Evolutionary conservation across 2,888 invertebrate genomes (phyloP).

Genomic region (Archips crataeganus): DNA sequence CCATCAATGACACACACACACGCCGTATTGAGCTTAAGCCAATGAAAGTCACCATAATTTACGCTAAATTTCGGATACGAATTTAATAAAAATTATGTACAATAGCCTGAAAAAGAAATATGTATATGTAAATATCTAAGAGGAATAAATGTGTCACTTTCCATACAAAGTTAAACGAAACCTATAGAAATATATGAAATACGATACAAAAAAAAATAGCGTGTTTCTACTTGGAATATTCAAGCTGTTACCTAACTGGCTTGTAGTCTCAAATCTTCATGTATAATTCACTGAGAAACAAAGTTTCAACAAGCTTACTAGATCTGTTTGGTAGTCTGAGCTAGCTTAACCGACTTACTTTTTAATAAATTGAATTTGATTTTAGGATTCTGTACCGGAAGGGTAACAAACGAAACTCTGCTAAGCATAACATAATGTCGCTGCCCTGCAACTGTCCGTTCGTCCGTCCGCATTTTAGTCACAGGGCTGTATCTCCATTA

Average conservation of each 20-base stretch:
- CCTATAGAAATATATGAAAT: neutral
- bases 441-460: too few species aligned
- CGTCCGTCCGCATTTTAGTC: too few species aligned
- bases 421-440: too few species aligned
- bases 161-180: too few species aligned
- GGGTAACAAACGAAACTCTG: too few species aligned
- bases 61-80: neutral
- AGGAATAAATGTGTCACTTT: too few species aligned
- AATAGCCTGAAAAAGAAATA: too few species aligned
- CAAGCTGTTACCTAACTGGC: constrained; percentile 3
- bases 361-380: neutral
- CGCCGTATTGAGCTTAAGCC: neutral
- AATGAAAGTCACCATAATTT: neutral
- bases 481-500: too few species aligned
- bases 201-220: neutral
- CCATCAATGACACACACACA: neutral
- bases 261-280: constrained; percentile 15
- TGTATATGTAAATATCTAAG: too few species aligned
- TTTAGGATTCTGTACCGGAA: neutral
- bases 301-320: constrained; percentile 5
- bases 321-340: neutral
- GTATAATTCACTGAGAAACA: constrained; percentile 18
- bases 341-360: neutral
- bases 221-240: neutral
- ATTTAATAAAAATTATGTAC: neutral